Conservation (phyloP, 64 coral and sea anemone genomes). For the Montipora capricornis region DNA sequence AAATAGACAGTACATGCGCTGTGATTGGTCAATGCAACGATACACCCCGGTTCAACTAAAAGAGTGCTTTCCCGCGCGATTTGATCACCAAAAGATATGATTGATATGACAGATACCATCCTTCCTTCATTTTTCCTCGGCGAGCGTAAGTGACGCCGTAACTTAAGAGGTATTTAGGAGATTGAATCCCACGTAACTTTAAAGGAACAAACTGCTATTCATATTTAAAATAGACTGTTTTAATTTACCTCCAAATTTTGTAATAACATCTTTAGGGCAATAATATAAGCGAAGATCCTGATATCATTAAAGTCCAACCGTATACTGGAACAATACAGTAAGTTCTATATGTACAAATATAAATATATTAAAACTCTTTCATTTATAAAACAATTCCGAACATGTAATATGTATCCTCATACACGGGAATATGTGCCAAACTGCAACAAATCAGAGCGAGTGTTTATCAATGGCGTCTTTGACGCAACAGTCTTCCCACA, state of each 20-base stretch:
- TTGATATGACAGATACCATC: no score
- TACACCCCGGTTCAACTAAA: no score
- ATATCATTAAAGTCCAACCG: not conserved
- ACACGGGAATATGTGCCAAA: not conserved
- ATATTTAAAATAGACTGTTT: no score
- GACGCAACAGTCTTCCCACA: not conserved
- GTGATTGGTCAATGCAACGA: no score
- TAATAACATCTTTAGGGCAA: not conserved
- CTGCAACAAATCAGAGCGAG: not conserved
- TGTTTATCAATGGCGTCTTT: not conserved
- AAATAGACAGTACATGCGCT: no score
- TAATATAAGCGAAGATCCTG: not conserved
- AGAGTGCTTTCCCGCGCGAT: no score
- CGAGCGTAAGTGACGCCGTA: no score
- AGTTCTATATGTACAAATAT: conserved; percentile 4
- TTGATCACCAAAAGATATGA: no score
- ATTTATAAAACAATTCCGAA: not conserved
- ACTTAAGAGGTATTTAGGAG: no score
- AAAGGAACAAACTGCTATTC: not conserved
- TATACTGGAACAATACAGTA: not conserved
- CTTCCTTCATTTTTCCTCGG: no score
- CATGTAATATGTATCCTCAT: not conserved
- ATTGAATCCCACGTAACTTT: no score
- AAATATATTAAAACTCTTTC: conserved; percentile 14
- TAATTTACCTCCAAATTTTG: not conserved